Base-by-base conservation (phyloP, 1,140 invertebrate species). In the Drosophila santomea region DNA sequence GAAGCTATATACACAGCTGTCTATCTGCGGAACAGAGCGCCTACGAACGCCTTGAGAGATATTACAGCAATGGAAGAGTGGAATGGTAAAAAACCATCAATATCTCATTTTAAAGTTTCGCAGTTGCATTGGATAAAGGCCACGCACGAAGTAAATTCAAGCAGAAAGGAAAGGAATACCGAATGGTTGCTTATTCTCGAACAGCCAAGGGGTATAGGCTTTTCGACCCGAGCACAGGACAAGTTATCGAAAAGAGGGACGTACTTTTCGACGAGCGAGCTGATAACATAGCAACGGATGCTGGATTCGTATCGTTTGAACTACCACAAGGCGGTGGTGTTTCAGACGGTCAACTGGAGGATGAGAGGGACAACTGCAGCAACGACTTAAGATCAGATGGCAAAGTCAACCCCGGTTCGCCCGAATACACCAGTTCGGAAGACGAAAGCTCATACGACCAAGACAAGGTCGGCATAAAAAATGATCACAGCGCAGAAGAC, bases 1-100 rank as follows among this genome's bases (percentile, higher is more conserved):
- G 51, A 32, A 11, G 28, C 50, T 52, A 36, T 52, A 23, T 45
- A 45, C 43, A 45, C 43, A 20, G 43, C 43, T 8, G 17, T 44
- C 1, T 44, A 20, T 20, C 43, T 44, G 14, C 12, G 14, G 14
- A 41, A 41, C 39, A 15, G 39, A 41, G 12, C 39, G 39, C 39
- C 4, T 41, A 41, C n/a, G 14, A 15, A 41, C 41, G 41, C 41
- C 4, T 8, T 44, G 15, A 11, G 7, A 20, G 15, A 45, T n/a
- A 20, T 41, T 3, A 41, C 39, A 7, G n/a, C n/a, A 14, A 41
- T 41, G 11, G 17, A 45, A 45, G 10, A 10, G 4, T 45, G 17
- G 43, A 45, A 45, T 1, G 17, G 43, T 44, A 44, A 44, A 44
- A 20, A 45, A 20, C 17, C 17, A 23, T 45, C 43, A 20, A 45